These are phyloP conservation scores for Dufourea novaeangliae DNA, from an alignment of 1,140 invertebrate species.

Conservation along the genomic window DNA sequence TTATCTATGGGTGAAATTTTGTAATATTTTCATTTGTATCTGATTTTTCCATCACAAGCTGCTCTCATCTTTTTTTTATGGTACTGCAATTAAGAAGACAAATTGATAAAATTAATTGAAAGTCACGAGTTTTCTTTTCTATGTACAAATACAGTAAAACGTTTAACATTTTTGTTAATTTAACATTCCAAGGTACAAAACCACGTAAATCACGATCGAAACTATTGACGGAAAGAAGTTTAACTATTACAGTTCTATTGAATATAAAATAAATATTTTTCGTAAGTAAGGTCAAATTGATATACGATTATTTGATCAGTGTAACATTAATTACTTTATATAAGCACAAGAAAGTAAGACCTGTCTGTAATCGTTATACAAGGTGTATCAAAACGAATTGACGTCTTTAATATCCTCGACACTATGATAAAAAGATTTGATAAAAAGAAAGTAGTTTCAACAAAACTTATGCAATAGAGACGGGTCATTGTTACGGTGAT, in stretches of 20 bases:
- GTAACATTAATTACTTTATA: slow-evolving; percentile 25
- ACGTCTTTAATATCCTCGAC: not conserved
- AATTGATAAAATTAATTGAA: slow-evolving; percentile 25
- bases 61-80: not conserved
- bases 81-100: slow-evolving; percentile 16
- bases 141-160: slow-evolving; percentile 4
- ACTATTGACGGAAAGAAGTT: slow-evolving; percentile 4
- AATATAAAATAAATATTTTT: slow-evolving; percentile 20
- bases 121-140: slow-evolving; percentile 1
- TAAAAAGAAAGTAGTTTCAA: too few relatives aligned
- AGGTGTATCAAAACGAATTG: not conserved
- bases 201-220: not conserved
- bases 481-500: too few relatives aligned
- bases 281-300: slow-evolving; percentile 16
- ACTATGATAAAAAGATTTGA: not conserved
- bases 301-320: slow-evolving; percentile 26
- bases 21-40: slow-evolving; percentile 7
- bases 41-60: slow-evolving; percentile 6
- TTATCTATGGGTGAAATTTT: slow-evolving; percentile 7
- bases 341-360: slow-evolving; percentile 33
- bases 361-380: slow-evolving; percentile 12
- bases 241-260: not conserved
- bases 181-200: slow-evolving; percentile 11
- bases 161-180: slow-evolving; percentile 7
- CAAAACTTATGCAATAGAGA: too few relatives aligned